Conservation (phyloP, 2,113 vertebrate genomes). For the Lasiurus cinereus region DNA sequence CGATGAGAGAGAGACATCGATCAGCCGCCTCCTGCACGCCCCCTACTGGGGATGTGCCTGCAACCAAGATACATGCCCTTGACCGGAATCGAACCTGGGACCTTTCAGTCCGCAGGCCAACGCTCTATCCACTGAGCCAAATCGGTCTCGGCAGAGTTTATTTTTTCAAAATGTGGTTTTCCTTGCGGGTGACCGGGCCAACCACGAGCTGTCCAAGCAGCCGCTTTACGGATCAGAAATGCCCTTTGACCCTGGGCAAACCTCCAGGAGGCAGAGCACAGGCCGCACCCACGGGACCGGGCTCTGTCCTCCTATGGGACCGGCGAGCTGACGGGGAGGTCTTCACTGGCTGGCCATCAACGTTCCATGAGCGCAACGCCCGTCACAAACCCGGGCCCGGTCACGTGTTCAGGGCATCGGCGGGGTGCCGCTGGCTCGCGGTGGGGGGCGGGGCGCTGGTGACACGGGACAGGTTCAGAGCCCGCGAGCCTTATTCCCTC, state of each 20-base stretch:
- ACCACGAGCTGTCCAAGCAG: not conserved
- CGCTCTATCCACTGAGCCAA: too few relatives aligned
- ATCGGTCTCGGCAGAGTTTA: not conserved
- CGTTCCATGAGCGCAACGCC: not conserved
- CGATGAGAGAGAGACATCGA: too few relatives aligned
- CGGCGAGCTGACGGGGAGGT: not conserved
- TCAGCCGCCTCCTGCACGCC: too few relatives aligned
- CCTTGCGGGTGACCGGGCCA: not conserved
- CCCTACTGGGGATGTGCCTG: too few relatives aligned
- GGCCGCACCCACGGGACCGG: not conserved
- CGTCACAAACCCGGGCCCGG: accelerated
- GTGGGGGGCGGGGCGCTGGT: accelerated
- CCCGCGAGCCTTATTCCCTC: accelerated
- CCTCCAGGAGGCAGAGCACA: not conserved
- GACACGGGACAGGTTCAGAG: not conserved
- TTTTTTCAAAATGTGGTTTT: not conserved
- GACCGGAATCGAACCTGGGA: too few relatives aligned
- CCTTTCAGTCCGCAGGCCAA: too few relatives aligned
- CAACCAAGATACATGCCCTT: too few relatives aligned
- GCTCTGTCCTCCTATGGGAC: not conserved
- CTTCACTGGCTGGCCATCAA: not conserved
- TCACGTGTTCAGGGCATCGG: accelerated
- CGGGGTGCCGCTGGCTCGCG: not conserved
- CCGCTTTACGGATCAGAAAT: not conserved
- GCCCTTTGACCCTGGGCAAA: not conserved